phyloP scores from a whole-genome alignment of 2,888 invertebrate species.

The Habrosyne pyritoides region DNA sequence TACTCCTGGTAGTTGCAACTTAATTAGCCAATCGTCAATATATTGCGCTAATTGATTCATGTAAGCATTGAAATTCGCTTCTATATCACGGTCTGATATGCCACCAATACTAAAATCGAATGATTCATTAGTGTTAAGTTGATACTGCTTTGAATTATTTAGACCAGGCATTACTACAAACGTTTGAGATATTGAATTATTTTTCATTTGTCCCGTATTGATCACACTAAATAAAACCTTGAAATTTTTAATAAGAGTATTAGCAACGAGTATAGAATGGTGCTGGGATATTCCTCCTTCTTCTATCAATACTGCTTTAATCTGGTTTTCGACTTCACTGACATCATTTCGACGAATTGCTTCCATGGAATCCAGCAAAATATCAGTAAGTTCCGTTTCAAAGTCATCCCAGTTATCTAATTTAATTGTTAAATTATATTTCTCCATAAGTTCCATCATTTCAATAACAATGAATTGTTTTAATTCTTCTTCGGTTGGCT shows the following conservation, averaged over 20 bases:
- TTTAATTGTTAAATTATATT: slow-evolving; percentile 30
- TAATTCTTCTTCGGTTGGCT: slow-evolving; percentile 43
- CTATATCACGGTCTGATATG: slow-evolving; percentile 31
- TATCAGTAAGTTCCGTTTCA: slow-evolving; percentile 46
- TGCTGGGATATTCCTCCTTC: slow-evolving; percentile 35
- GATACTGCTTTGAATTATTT: slow-evolving; percentile 12
- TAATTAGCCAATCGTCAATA: slow-evolving; percentile 59
- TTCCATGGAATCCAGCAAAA: slow-evolving; percentile 43
- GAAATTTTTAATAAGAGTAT: slow-evolving; percentile 32
- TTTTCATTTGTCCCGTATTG: slow-evolving; percentile 17
- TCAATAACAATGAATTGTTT: slow-evolving; percentile 39
- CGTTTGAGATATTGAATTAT: slow-evolving; percentile 27
- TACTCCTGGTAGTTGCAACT: slow-evolving; percentile 34
- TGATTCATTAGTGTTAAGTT: slow-evolving; percentile 14
- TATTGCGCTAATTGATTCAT: slow-evolving; percentile 42
- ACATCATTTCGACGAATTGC: slow-evolving; percentile 32
- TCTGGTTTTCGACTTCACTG: slow-evolving; percentile 37
- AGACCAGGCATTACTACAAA: slow-evolving; percentile 38
- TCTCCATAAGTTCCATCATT: slow-evolving; percentile 36
- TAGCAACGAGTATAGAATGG: slow-evolving; percentile 41
- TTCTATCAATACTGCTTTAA: slow-evolving; percentile 39
- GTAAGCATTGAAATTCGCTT: slow-evolving; percentile 36
- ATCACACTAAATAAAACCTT: slow-evolving; percentile 22
- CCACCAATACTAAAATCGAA: slow-evolving; percentile 20
- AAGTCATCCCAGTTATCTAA: slow-evolving; percentile 32